Evolutionary conservation across 2,113 vertebrate genomes (phyloP).

Genomic region (Herpailurus yagouaroundi): DNA sequence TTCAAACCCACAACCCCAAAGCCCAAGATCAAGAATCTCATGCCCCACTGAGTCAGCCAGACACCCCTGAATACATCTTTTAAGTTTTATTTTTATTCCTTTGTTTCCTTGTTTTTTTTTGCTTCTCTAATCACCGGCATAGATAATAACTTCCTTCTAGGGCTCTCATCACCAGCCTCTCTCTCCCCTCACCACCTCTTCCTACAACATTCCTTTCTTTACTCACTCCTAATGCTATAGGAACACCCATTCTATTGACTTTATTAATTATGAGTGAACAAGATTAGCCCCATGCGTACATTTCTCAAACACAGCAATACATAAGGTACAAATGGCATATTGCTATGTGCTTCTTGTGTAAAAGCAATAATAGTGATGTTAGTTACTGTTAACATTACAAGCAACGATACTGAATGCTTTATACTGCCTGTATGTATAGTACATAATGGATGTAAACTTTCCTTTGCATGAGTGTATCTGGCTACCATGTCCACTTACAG

Average conservation of each 20-base stretch:
- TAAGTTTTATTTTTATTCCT: slow-evolving; percentile 19
- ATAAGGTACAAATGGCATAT: neutral
- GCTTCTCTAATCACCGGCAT: neutral
- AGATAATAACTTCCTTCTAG: neutral
- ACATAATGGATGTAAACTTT: neutral
- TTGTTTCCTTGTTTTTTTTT: neutral
- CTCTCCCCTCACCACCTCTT: neutral
- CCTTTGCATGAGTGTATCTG: neutral
- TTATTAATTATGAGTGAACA: slow-evolving; percentile 26
- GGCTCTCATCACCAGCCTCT: neutral
- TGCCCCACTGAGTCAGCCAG: neutral
- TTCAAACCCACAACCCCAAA: neutral
- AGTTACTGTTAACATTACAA: neutral
- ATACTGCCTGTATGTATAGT: neutral
- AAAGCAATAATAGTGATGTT: neutral
- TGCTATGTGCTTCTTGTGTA: neutral
- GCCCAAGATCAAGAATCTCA: neutral
- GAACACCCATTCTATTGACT: neutral
- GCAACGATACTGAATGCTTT: neutral
- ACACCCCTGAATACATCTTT: neutral
- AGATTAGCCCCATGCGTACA: neutral
- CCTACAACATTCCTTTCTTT: neutral
- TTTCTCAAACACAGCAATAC: neutral
- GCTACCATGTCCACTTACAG: neutral
- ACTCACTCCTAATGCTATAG: neutral